A percentile compares a stretch with the other conserved stretches of the same genome.
Evolutionary conservation across 2,888 invertebrate species (phyloP).

Genomic region (Drosophila falleni): DNA sequence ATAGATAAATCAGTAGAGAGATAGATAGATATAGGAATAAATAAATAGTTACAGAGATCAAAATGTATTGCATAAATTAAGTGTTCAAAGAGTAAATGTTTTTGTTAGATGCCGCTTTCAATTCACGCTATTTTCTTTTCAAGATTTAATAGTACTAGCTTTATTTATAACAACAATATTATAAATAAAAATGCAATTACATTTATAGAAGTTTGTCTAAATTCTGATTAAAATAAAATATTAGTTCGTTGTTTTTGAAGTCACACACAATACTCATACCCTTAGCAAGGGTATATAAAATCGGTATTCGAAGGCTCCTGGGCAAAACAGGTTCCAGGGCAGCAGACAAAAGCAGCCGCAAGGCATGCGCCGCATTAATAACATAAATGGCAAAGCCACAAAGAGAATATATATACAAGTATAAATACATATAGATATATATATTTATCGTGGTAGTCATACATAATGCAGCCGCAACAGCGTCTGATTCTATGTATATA

Average conservation of each 20-base stretch:
- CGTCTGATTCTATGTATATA: slow-evolving; percentile 60
- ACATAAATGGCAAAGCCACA: slow-evolving; percentile 71
- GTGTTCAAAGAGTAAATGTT: too few relatives aligned
- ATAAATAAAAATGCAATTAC: background rate
- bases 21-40: background rate
- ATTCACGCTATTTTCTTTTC: too few relatives aligned
- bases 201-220: background rate
- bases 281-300: slow-evolving; percentile 28
- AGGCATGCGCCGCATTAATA: slow-evolving; percentile 64
- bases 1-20: background rate
- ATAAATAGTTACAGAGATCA: background rate
- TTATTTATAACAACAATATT: background rate
- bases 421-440: slow-evolving; percentile 12
- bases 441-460: slow-evolving; percentile 40
- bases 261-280: background rate
- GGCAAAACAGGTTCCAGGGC: slow-evolving; percentile 72
- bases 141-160: background rate
- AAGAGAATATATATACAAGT: slow-evolving; percentile 41
- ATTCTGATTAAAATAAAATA: background rate
- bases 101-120: too few relatives aligned
- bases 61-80: background rate
- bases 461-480: slow-evolving; percentile 68
- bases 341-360: slow-evolving; percentile 56
- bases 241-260: background rate
- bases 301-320: slow-evolving; percentile 49